Evolutionary conservation across 2,797 vertebrate species (phyloP).

Genomic region (Falco peregrinus): DNA sequence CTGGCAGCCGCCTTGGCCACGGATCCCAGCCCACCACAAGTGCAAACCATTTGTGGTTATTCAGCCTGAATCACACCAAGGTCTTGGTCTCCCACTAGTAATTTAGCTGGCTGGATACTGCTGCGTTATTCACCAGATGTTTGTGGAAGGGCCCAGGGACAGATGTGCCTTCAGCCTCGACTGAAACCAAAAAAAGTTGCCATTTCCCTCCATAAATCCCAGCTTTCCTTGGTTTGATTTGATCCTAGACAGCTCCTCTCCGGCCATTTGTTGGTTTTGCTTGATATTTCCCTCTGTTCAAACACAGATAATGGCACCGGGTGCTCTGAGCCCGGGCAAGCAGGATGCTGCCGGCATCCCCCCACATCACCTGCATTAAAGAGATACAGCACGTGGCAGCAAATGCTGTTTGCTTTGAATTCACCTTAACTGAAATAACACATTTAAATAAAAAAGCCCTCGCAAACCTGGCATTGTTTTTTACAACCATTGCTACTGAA

Average conservation of each 20-base stretch:
- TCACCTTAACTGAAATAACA: not conserved
- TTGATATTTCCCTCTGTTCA: not conserved
- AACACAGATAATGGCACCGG: not conserved
- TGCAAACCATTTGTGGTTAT: not conserved
- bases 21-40: not conserved
- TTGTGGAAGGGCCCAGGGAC: slow-evolving; percentile 68
- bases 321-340: not conserved
- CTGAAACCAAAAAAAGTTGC: not conserved
- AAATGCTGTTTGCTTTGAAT: not conserved
- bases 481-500: not conserved
- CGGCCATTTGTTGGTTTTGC: not conserved
- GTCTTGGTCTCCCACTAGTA: not conserved
- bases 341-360: not conserved
- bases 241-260: not conserved
- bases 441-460: not conserved
- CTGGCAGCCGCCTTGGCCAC: slow-evolving; percentile 42
- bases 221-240: not conserved
- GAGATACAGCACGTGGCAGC: not conserved
- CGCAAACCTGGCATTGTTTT: not conserved
- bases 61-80: not conserved
- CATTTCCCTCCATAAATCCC: slow-evolving; percentile 69
- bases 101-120: slow-evolving; percentile 60
- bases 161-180: slow-evolving; percentile 36
- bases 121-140: slow-evolving; percentile 43
- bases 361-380: not conserved